Base-by-base conservation (phyloP, 2,113 vertebrate species). In the Callionymus lyra region DNA sequence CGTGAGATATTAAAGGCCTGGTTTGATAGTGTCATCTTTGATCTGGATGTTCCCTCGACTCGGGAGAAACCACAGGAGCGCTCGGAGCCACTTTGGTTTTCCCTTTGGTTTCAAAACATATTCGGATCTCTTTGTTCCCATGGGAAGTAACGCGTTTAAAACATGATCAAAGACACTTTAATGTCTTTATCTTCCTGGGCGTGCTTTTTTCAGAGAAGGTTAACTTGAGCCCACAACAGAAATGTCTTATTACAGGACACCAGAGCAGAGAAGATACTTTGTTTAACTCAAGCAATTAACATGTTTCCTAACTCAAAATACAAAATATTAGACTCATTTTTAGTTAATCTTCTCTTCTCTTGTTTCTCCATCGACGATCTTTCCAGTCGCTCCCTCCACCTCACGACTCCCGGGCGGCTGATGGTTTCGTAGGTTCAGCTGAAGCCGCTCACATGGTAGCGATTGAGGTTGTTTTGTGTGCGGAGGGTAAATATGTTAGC, bases 381-480 rank as follows among this genome's bases (percentile, higher is more conserved):
- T 41, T 35, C 42, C 15, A 58, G 35, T 56, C 34, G 40, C 16
- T 52, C 49, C 47, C 54, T 38, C 36, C 39, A 42, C 32, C 50
- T 44, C 57, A 32, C 56, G 59, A 19, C 53, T 41, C 50, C 42
- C 54, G 53, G 47, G 70, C 64, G 70, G 61, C 61, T 49, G 63
- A 56, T 44, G 64, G 14, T 36, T 53, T 59, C 71, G 67, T 61
- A 65, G 68, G 73, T 62, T 67, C 45, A 39, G 16, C 72, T 71
- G 60, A 66, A 65, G 63, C 42, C 21, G 50, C 62, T 80, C 79
- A 82, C 48, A 82, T 82, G 79, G 74, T 73, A 82, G 70, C 74
- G 63, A 82, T 82, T 73, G 74, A 59, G 50, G 59, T 70, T 76
- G 62, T 73, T 78, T 76, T 76, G 68, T 59, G 51, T 65, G 70